Evolutionary conservation across 2,797 vertebrate species (phyloP), one percentile per base, ranked within the genome.

Genomic region (Scleropages formosus): DNA sequence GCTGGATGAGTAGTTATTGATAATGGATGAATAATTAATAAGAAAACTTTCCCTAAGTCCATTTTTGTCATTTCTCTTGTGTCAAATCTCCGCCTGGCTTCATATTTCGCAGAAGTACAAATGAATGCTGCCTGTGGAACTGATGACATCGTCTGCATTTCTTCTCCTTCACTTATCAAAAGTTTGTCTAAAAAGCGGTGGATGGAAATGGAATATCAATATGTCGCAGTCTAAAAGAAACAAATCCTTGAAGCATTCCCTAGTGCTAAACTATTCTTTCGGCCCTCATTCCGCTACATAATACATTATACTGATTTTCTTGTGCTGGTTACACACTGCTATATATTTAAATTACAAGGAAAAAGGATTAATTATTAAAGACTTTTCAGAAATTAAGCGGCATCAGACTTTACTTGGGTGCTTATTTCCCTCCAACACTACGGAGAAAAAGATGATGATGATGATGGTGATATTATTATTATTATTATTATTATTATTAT

Each of bases 331-430:
- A 58, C 27, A 39, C 39, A 75, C 27, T 11, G 27, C 63, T 44
- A 39, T 74, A 53, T 53, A 65, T 75, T 75, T 46, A 75, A 75
- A 67, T 66, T 75, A 67, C 67, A 66, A 66, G 49, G 67, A 56
- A 65, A 18, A 74, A 59, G 27, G 11, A 58, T 66, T 4, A 44
- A 66, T 31, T 44, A 56, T 58, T 58, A 22, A 58, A 51, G 51
- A 26, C 26, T 61, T 22, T 53, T 39, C 12, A 62, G 9, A 65
- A 46, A 56, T 74, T n/a, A 39, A 18, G 12, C 1, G 60, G 56
- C 56, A 60, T 60, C 27, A 16, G 18, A 44, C 69, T 69, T 69
- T 53, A 47, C 64, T 70, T 9, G 16, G 16, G 53, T 59, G 56
- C 44, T 9, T 59, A n/a, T n/a, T 31, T 6, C 31, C 31, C 31